Evolutionary conservation across 1,140 invertebrate species (phyloP).

Genomic region (Rhysida immarginata): DNA sequence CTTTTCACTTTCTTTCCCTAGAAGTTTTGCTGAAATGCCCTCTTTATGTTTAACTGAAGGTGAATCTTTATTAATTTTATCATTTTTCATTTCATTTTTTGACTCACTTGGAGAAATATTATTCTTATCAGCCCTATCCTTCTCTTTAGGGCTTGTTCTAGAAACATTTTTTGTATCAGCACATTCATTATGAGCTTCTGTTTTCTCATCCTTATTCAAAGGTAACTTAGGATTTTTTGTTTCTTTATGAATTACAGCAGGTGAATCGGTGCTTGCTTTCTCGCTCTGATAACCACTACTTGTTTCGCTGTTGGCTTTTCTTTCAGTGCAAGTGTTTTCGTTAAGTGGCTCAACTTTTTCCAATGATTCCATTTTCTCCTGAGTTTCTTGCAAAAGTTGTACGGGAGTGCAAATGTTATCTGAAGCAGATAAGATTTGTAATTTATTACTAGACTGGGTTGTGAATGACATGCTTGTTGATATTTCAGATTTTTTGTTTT

Average conservation of each 20-base stretch:
- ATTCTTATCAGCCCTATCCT: not conserved
- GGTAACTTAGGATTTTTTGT: not conserved
- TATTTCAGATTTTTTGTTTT: not conserved
- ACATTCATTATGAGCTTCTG: not conserved
- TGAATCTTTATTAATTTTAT: not conserved
- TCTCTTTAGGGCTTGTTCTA: not conserved
- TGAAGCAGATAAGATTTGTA: not conserved
- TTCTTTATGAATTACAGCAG: not conserved
- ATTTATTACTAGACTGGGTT: not conserved
- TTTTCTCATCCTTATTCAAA: not conserved
- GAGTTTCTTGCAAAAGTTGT: no score
- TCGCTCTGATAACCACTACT: slow-evolving; percentile 7
- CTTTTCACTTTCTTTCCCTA: not conserved
- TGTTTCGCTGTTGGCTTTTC: slow-evolving; percentile 4
- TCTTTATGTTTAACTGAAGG: not conserved
- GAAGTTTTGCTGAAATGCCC: not conserved
- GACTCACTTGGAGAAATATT: not conserved
- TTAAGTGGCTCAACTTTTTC: not conserved
- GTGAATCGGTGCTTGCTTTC: slow-evolving; percentile 4
- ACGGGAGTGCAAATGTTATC: not conserved
- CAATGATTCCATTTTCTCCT: not conserved
- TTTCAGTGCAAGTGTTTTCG: not conserved
- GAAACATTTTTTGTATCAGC: not conserved
- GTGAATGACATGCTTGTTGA: no score
- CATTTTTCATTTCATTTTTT: not conserved